Conservation (phyloP, 2,113 vertebrate species). For the Rhinolophus ferrumequinum region DNA sequence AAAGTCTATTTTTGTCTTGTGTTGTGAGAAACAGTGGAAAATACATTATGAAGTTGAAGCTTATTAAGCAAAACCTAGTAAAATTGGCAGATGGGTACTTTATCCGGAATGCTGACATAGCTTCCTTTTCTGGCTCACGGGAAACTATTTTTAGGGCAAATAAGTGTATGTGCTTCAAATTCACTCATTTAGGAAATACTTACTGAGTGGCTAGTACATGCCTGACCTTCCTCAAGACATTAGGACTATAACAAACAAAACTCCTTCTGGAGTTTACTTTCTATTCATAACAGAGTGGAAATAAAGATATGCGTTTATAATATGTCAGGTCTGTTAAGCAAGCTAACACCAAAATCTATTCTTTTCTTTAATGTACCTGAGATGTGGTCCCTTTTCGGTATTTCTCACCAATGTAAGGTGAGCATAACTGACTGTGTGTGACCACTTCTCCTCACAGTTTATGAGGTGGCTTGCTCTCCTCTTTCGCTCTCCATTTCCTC, state of each 20-base stretch:
- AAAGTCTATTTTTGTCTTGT: background rate
- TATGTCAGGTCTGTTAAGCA: background rate
- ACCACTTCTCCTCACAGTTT: background rate
- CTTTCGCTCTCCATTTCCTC: accelerated
- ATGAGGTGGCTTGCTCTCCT: accelerated
- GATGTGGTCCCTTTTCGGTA: background rate
- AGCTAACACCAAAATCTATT: background rate
- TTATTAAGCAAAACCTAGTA: conserved; percentile 25
- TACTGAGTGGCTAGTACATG: background rate
- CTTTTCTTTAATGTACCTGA: background rate
- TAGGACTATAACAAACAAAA: background rate
- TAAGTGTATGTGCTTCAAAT: background rate
- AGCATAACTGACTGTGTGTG: background rate
- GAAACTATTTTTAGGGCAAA: conserved; percentile 26
- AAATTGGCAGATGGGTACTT: background rate
- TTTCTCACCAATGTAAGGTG: background rate
- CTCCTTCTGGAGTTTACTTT: background rate
- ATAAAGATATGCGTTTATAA: background rate
- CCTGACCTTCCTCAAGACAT: background rate
- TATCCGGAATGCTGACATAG: background rate
- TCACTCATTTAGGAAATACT: background rate
- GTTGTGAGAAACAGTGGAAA: background rate
- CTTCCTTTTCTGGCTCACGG: background rate
- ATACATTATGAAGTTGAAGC: background rate
- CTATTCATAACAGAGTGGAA: background rate